Evolutionary conservation across 2,113 vertebrate genomes (phyloP), one percentile per base, ranked within the genome.

Genomic region (Pheucticus melanocephalus): DNA sequence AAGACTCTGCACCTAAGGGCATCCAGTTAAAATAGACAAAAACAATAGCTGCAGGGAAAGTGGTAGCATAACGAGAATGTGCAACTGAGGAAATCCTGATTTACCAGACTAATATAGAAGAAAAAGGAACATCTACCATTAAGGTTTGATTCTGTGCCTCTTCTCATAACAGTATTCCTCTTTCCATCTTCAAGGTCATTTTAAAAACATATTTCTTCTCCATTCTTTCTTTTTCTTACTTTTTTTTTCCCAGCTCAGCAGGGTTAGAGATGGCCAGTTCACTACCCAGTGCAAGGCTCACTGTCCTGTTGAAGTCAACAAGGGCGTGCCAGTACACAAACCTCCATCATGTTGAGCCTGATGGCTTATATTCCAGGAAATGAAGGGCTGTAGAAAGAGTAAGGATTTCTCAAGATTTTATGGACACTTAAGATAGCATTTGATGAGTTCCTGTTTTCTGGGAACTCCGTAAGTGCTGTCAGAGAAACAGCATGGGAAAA

Each of bases 271-370:
- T 47, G 64, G 11, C 6, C 8, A 14, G 65, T 48, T 70, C 30
- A 7, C 69, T 40, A 53, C 31, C 11, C 44, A 40, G 18, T 7
- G 7, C 28, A 50, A 71, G 27, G 69, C 28, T 40, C 1, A 0
- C 12, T n/a, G 11, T 51, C 25, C 27, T 17, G 5, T 33, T 53
- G 31, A 75, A 63, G 25, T 69, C 54, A 82, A 23, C 18, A 19
- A 25, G 40, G 13, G 6, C 23, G 21, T 0, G 0, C 20, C 44
- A 12, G 61, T 72, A 28, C 14, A n/a, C 14, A 4, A 9, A 33
- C 19, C 47, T 84, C 27, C 12, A 3, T 27, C 15, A 4, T 8
- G 15, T 20, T 45, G 47, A 81, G 53, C 24, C 18, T 91, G 11
- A 22, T 25, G 15, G 20, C 44, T 59, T 50, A 6, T 37, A 35